These are phyloP conservation scores for Ispidina picta DNA, from an alignment of 2,797 vertebrate genomes.

Conservation along the genomic window DNA sequence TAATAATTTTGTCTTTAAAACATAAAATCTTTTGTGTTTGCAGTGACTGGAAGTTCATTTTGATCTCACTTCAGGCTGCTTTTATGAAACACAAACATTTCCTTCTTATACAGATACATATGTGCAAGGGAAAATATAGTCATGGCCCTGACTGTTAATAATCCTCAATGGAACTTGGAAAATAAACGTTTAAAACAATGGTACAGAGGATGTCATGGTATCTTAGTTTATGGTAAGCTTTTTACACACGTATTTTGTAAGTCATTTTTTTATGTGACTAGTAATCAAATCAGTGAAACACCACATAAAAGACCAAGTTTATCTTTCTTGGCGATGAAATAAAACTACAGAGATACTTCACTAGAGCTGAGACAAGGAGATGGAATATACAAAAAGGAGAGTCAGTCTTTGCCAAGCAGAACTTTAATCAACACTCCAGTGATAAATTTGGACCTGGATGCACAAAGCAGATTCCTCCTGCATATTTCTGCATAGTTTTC, in stretches of 20 bases:
- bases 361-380: background rate
- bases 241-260: slow-evolving; percentile 49
- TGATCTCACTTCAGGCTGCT: slow-evolving; percentile 49
- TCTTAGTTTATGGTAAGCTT: slow-evolving; percentile 52
- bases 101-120: slow-evolving; percentile 46
- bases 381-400: slow-evolving; percentile 30
- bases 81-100: slow-evolving; percentile 59
- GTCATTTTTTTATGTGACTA: slow-evolving; percentile 49
- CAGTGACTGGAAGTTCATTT: slow-evolving; percentile 32
- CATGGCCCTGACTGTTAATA: slow-evolving; percentile 30
- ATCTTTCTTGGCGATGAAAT: slow-evolving; percentile 31
- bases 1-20: slow-evolving; percentile 56
- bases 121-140: background rate
- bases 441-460: slow-evolving; percentile 5
- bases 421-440: slow-evolving; percentile 6
- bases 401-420: background rate
- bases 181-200: slow-evolving; percentile 51
- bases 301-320: slow-evolving; percentile 63
- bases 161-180: background rate
- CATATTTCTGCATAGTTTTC: slow-evolving; percentile 5
- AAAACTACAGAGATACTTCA: slow-evolving; percentile 27
- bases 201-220: slow-evolving; percentile 47
- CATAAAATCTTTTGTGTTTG: slow-evolving; percentile 53
- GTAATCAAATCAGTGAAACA: slow-evolving; percentile 64
- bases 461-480: background rate